Evolutionary conservation across 2,888 invertebrate genomes (phyloP).

Genomic region (Acanthosepion pharaonis): DNA sequence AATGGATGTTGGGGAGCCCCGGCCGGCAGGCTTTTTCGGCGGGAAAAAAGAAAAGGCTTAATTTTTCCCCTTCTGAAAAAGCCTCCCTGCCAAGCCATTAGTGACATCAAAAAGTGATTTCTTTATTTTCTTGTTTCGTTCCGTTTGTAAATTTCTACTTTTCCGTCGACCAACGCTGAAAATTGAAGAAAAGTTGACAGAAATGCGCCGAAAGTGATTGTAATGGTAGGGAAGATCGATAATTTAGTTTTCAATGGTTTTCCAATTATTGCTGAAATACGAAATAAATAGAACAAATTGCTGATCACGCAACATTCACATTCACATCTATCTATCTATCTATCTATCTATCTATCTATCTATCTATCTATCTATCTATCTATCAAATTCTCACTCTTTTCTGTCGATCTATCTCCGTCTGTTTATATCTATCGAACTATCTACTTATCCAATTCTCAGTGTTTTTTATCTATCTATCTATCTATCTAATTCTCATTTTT

Average conservation of each 20-base stretch:
- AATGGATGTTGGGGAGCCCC: not conserved
- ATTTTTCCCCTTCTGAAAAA: conserved; percentile 44
- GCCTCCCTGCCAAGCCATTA: conserved; percentile 41
- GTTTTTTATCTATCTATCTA: too few species aligned
- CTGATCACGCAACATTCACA: too few species aligned
- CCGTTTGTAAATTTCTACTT: not conserved
- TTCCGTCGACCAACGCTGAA: not conserved
- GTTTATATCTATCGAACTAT: too few species aligned
- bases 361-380: not conserved
- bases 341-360: not conserved
- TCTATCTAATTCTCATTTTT: too few species aligned
- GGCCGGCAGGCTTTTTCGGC: conserved; percentile 44
- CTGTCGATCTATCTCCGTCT: too few species aligned
- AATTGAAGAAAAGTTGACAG: not conserved
- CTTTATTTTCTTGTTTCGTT: not conserved
- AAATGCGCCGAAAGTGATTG: not conserved
- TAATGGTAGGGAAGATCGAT: not conserved
- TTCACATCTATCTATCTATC: not conserved
- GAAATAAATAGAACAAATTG: not conserved
- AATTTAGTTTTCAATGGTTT: not conserved
- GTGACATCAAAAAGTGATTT: not conserved
- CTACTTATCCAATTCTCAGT: too few species aligned
- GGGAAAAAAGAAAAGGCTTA: conserved; percentile 2
- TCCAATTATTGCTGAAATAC: not conserved
- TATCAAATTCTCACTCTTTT: too few species aligned